phyloP scores from a whole-genome alignment of 1,140 invertebrate species.

The Cheumatopsyche charites region DNA sequence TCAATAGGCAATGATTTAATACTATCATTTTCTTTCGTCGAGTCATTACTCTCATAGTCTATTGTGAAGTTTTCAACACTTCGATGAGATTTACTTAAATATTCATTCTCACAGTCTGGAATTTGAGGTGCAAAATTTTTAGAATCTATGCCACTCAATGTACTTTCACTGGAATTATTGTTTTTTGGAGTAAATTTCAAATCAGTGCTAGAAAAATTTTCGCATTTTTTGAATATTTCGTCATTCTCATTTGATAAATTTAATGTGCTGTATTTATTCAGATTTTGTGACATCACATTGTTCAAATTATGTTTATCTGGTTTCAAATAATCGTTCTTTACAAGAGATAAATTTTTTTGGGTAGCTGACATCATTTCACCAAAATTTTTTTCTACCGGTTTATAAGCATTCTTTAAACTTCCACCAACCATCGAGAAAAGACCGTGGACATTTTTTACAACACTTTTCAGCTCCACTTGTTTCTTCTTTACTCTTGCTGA shows the following conservation, averaged over 20 bases:
- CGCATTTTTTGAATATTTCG: constrained; percentile 41
- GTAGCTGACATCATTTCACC: constrained; percentile 42
- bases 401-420: constrained; percentile 46
- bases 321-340: constrained; percentile 42
- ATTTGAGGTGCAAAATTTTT: no score
- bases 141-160: no score
- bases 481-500: neutral
- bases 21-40: neutral
- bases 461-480: constrained; percentile 21
- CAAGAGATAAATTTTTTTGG: constrained; percentile 42
- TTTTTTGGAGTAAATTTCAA: no score
- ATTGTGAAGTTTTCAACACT: no score
- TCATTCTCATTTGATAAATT: constrained; percentile 41
- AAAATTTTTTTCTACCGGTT: constrained; percentile 46
- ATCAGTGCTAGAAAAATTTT: constrained; percentile 24
- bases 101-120: no score
- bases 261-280: constrained; percentile 44
- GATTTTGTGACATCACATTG: constrained; percentile 12
- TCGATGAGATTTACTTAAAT: no score
- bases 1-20: no score
- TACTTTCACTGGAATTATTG: no score
- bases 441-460: constrained; percentile 46
- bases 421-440: constrained; percentile 42
- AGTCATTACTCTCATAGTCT: neutral
- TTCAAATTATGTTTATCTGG: constrained; percentile 23